Evolutionary conservation across 2,797 vertebrate genomes (phyloP).

Genomic region (Apogon hyalosoma): DNA sequence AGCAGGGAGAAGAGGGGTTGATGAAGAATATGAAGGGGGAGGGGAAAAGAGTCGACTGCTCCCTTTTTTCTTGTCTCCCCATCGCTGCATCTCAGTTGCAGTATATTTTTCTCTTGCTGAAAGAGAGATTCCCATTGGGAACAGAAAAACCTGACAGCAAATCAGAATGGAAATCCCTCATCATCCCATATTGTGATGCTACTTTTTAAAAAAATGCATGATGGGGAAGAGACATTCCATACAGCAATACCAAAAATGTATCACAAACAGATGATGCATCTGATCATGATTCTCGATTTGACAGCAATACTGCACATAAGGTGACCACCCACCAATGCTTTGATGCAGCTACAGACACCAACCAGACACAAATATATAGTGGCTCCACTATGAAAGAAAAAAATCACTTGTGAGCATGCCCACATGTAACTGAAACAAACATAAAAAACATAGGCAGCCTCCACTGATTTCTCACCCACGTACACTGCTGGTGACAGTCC

Average conservation of each 20-base stretch:
- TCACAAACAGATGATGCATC: constrained; percentile 12
- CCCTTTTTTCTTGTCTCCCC: constrained; percentile 61
- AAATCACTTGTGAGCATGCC: constrained; percentile 28
- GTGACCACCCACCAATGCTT: constrained; percentile 6
- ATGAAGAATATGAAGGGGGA: constrained; percentile 74
- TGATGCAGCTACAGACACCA: constrained; percentile 9
- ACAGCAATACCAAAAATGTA: constrained; percentile 20
- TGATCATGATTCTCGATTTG: not conserved
- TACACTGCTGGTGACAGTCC: constrained; percentile 29
- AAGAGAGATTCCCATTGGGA: constrained; percentile 11
- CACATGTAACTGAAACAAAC: constrained; percentile 43
- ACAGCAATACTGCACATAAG: constrained; percentile 8
- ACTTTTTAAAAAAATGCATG: constrained; percentile 1
- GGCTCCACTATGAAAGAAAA: constrained; percentile 10
- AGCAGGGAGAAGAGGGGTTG: constrained; percentile 69
- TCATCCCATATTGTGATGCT: not conserved
- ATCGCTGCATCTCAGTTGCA: constrained; percentile 56
- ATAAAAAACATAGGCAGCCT: constrained; percentile 33
- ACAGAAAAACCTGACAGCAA: constrained; percentile 9
- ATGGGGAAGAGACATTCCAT: not conserved
- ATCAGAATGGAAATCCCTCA: constrained; percentile 35
- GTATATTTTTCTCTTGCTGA: constrained; percentile 27
- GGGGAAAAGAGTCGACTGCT: constrained; percentile 71
- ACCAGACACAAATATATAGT: constrained; percentile 10
- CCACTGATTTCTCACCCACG: constrained; percentile 59